Evolutionary conservation across 2,888 invertebrate genomes (phyloP), one percentile per base, ranked within the genome.

Genomic region (Physocephala rufipes): DNA sequence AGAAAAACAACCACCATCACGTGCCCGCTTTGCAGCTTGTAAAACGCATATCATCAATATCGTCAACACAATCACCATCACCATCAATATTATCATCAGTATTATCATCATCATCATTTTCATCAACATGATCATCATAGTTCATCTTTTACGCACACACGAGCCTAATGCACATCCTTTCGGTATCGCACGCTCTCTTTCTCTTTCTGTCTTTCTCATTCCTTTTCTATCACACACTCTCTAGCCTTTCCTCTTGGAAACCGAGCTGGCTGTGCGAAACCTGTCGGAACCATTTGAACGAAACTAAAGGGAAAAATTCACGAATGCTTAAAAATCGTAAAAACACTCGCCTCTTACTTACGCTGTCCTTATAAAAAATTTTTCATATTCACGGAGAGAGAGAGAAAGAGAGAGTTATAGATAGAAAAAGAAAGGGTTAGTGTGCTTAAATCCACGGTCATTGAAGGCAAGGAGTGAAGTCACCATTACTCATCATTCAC

Each of bases 401-500:
- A 12, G 28, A 30, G n/a, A 30, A 16, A 15, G 30, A 43, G 2
- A 26, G 63, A 13, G 21, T 21, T 19, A 47, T 45, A 47, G 63
- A 47, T 21, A 63, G 28, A 2, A 28, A 28, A 21, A n/a, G 53
- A 21, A 24, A 12, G 2, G 26, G 53, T 9, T 24, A 9, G 58
- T 21, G 53, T 2, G 53, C 7, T 19, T 12, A 24, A 53, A 9
- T 36, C 36, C 36, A 7, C 9, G 36, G 36, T 36, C 19, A 53
- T 1, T 5, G 12, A 53, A 21, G 2, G 53, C 7, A 53, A 19
- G 2, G 21, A 21, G 58, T 12, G 5, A 16, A 26, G 36, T 21
- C 21, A 66, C 66, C 66, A 53, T 51, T 66, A 66, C 30, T 66
- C 63, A 63, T 63, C 63, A 47, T 45, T 47, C 66, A 51, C 30